Conservation (phyloP, 2,797 vertebrate genomes). For the Chaetophractus vellerosus region DNA sequence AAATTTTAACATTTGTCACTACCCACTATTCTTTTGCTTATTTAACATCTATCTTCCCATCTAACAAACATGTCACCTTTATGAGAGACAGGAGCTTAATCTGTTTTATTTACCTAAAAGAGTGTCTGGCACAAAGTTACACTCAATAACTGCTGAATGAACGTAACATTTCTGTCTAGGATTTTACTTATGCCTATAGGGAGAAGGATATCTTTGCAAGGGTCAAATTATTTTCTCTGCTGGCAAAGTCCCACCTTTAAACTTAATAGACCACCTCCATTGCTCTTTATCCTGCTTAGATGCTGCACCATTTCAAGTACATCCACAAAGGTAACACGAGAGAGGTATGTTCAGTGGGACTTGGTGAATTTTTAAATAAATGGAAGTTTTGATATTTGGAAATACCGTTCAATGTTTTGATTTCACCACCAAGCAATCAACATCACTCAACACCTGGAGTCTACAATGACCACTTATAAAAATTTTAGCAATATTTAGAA, state of each 20-base stretch:
- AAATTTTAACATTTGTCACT: neutral
- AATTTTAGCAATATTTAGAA: conserved; percentile 47
- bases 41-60: neutral
- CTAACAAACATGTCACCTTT: neutral
- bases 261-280: neutral
- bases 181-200: neutral
- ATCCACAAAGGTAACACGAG: neutral
- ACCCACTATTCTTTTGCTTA: neutral
- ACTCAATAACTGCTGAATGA: neutral
- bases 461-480: neutral
- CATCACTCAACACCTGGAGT: neutral
- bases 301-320: neutral
- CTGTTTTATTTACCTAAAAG: neutral
- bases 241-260: neutral
- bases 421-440: neutral
- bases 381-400: conserved; percentile 11
- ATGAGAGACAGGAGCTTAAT: neutral
- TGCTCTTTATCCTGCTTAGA: neutral
- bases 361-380: conserved; percentile 17
- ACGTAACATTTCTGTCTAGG: neutral
- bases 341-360: neutral
- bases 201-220: neutral
- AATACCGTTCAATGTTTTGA: conserved; percentile 8
- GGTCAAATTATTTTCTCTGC: neutral
- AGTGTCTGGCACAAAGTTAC: neutral